Conservation (phyloP, 1,140 invertebrate genomes). For the Bombus breviceps region DNA sequence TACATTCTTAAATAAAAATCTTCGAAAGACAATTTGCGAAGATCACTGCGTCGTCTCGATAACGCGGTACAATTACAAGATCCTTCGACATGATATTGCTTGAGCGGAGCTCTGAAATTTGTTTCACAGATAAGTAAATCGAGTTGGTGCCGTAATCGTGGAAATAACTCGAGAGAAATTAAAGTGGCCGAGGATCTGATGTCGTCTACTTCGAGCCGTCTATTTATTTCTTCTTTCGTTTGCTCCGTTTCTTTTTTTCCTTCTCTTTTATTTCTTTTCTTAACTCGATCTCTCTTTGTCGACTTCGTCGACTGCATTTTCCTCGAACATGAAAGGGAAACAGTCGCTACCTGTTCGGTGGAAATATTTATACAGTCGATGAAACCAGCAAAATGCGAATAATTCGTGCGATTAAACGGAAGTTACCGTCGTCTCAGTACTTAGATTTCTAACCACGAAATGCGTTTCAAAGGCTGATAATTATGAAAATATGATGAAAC, state of each 20-base stretch:
- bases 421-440: neutral
- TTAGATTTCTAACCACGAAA: neutral
- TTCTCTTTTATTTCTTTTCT: neutral
- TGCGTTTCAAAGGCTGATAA: neutral
- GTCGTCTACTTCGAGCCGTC: neutral
- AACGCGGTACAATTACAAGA: neutral
- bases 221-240: conserved; percentile 10
- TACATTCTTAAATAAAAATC: too few relatives aligned
- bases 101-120: neutral
- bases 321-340: neutral
- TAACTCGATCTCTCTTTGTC: conserved; percentile 2
- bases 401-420: neutral
- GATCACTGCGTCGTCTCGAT: too few relatives aligned
- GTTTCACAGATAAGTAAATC: conserved; percentile 14
- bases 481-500: neutral
- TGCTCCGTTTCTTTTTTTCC: neutral
- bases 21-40: too few relatives aligned
- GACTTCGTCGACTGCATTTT: neutral
- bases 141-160: conserved; percentile 10
- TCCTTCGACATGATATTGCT: neutral
- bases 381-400: neutral
- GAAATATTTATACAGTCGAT: too few relatives aligned
- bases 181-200: conserved; percentile 6
- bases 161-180: conserved; percentile 35
- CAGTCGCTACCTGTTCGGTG: too few relatives aligned